Evolutionary conservation across 1,140 invertebrate genomes (phyloP).

Genomic region (Eupeodes corollae): DNA sequence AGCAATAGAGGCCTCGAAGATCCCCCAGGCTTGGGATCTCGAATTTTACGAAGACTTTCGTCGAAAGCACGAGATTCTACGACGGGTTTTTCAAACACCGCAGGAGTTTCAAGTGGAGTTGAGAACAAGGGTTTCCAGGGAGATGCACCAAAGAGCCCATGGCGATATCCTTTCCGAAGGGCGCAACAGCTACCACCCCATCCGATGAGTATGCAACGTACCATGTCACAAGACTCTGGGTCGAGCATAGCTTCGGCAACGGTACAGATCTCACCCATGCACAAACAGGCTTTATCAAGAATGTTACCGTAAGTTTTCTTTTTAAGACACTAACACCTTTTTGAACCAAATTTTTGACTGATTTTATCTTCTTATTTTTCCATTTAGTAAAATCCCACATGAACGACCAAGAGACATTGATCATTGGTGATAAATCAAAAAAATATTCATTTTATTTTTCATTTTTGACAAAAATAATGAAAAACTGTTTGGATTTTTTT

Average conservation of each 20-base stretch:
- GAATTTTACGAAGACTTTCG: constrained; percentile 53
- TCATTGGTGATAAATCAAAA: constrained; percentile 29
- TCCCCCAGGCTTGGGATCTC: constrained; percentile 45
- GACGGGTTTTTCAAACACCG: constrained; percentile 10
- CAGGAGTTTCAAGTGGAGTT: constrained; percentile 29
- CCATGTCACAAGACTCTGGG: constrained; percentile 37
- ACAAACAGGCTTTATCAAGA: constrained; percentile 30
- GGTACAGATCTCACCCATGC: constrained; percentile 30
- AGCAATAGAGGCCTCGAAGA: constrained; percentile 48
- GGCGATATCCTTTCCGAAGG: constrained; percentile 43
- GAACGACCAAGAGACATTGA: constrained; percentile 34
- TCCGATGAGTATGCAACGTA: constrained; percentile 24
- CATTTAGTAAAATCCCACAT: constrained; percentile 27
- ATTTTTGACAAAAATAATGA: too few species aligned
- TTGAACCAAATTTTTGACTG: neutral
- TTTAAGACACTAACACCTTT: neutral
- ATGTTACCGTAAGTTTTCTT: constrained; percentile 31
- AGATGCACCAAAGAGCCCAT: constrained; percentile 47
- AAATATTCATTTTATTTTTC: neutral
- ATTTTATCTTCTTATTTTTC: constrained; percentile 1
- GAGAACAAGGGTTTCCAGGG: constrained; percentile 49
- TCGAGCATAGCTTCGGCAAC: constrained; percentile 37
- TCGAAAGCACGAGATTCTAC: constrained; percentile 43
- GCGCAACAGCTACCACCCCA: constrained; percentile 18
- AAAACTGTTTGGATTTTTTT: too few species aligned